Percentiles rank a stretch among this genome's conserved stretches.
Evolutionary conservation across 2,888 invertebrate species (phyloP).

Genomic region (Ecdyonurus torrentis): DNA sequence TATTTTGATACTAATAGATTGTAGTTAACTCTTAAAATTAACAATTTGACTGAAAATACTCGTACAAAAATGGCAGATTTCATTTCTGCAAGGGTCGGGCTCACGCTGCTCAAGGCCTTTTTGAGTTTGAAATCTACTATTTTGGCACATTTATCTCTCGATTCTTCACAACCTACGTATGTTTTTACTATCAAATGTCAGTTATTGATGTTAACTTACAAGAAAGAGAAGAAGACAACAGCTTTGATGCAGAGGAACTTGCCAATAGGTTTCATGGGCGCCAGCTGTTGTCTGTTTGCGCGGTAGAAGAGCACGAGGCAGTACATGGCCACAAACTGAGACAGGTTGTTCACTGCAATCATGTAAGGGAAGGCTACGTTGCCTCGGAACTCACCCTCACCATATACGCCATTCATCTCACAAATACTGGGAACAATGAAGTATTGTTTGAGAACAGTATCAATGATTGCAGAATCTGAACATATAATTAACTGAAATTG

Average conservation of each 20-base stretch:
- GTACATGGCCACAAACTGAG: constrained; percentile 94
- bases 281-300: constrained; percentile 70
- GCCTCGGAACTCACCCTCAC: constrained; percentile 77
- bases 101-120: no score
- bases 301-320: constrained; percentile 85
- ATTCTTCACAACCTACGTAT: no score
- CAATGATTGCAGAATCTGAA: constrained; percentile 3
- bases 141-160: no score
- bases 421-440: constrained; percentile 52
- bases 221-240: constrained; percentile 95
- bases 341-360: constrained; percentile 72
- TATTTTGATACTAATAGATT: no score
- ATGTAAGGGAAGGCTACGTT: constrained; percentile 81
- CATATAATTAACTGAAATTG: constrained; percentile 3
- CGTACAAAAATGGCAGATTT: no score
- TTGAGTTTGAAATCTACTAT: no score
- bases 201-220: constrained; percentile 74
- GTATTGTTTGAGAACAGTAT: constrained; percentile 9
- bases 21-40: no score
- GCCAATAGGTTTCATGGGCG: constrained; percentile 84
- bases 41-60: no score
- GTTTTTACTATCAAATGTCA: no score
- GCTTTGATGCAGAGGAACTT: constrained; percentile 96
- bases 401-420: constrained; percentile 68
- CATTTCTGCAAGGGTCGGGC: no score